Evolutionary conservation across 2,888 invertebrate genomes (phyloP).

Genomic region (Hypena proboscidalis): DNA sequence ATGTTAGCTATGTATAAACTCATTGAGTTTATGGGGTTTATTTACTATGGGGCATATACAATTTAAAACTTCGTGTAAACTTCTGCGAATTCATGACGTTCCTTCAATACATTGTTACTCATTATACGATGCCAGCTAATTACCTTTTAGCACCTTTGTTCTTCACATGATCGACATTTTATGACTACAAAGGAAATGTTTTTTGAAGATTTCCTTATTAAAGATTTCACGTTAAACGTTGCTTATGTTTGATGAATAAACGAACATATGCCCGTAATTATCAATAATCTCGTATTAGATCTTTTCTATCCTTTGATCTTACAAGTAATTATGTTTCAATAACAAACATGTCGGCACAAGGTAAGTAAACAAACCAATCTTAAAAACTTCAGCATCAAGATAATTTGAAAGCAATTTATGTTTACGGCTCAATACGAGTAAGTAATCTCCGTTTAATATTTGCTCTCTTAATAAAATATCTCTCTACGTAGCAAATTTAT

Average conservation of each 20-base stretch:
- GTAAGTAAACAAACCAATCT: slow-evolving; percentile 2
- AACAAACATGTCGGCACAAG: slow-evolving; percentile 15
- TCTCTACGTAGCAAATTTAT: slow-evolving; percentile 62
- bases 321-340: slow-evolving; percentile 1
- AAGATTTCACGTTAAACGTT: no score
- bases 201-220: no score
- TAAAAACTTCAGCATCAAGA: slow-evolving; percentile 8
- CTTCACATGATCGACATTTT: no score
- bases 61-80: neutral
- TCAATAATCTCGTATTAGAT: no score
- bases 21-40: neutral
- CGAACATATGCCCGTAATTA: no score
- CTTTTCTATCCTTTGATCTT: slow-evolving; percentile 9
- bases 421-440: slow-evolving; percentile 56
- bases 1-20: neutral
- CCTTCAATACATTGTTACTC: no score
- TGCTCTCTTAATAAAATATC: slow-evolving; percentile 73
- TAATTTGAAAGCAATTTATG: slow-evolving; percentile 54
- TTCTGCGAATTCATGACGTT: no score
- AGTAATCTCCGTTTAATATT: slow-evolving; percentile 63
- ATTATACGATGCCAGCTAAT: no score
- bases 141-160: no score
- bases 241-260: no score
- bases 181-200: no score
- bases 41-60: neutral